Base-by-base conservation (phyloP, 2,797 vertebrate genomes). In the Mico argentatus region DNA sequence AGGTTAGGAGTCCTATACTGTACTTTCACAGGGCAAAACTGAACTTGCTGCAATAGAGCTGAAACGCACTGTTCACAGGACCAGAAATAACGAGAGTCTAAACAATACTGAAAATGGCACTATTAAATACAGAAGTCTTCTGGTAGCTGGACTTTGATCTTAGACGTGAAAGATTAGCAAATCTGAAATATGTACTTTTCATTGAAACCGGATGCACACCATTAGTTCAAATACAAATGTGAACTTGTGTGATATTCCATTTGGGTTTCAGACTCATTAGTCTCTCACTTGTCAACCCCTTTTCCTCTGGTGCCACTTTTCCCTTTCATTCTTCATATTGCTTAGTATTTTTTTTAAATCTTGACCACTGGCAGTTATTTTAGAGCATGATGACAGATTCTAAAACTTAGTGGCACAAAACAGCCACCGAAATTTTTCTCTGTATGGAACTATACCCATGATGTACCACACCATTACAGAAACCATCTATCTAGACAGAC, bases 201-300 rank as follows among this genome's bases (percentile, higher is more conserved):
- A 97, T 83, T 88, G 97, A 97, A 97, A 97, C 97, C 44, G 44
- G 92, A 92, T 59, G 52, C 4, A 90, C 33, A 81, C 61, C 75
- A 73, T 75, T 77, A 39, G 67, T 87, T 70, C 77, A 90, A 52
- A 97, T 82, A 88, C 88, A 96, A 82, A 92, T 94, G 80, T 91
- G 83, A 96, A 73, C n/a, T 85, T 39, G 6, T n/a, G 36, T 72
- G 80, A 96, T 36, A 77, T 57, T 96, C 85, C 73, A 1, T 39
- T 93, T 52, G 77, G 36, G 86, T 90, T 97, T 98, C 95, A 85
- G 93, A 90, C 59, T 76, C 57, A 17, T n/a, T n/a, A 33, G 87
- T 36, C 61, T 39, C 67, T 72, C 48, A 33, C 11, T 81, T 41
- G 44, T 44, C 85, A 91, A 84, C 50, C 39, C 87, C 80, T 94